These are phyloP conservation scores for Clinocottus analis DNA, from an alignment of 2,113 vertebrate genomes.

Conservation along the genomic window DNA sequence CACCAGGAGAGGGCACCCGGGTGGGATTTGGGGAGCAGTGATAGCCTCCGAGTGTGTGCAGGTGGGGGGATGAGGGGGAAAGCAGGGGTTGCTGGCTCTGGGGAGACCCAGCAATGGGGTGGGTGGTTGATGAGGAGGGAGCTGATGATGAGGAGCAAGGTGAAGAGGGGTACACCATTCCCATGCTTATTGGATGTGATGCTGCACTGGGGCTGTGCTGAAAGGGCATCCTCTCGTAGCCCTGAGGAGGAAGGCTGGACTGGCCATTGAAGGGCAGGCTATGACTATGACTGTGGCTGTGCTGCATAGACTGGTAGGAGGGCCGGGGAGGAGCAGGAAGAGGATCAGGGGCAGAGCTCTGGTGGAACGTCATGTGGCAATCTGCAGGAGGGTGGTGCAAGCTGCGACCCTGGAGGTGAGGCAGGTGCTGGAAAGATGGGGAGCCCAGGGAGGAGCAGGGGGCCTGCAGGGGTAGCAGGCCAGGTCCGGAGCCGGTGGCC, in stretches of 20 bases:
- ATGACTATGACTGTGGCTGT: constrained; percentile 73
- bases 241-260: constrained; percentile 89
- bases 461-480: constrained; percentile 84
- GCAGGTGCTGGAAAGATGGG: constrained; percentile 89
- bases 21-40: constrained; percentile 86
- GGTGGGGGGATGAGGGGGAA: constrained; percentile 84
- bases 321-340: constrained; percentile 85
- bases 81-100: constrained; percentile 84
- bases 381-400: constrained; percentile 88
- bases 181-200: constrained; percentile 88
- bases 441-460: constrained; percentile 88
- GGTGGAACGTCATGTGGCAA: constrained; percentile 91
- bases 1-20: constrained; percentile 84
- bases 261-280: constrained; percentile 89
- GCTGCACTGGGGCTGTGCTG: constrained; percentile 87
- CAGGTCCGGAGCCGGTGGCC: constrained; percentile 88
- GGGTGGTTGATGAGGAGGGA: constrained; percentile 80
- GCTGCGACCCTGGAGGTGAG: constrained; percentile 89
- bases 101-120: constrained; percentile 70
- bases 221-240: constrained; percentile 90
- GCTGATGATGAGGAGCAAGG: constrained; percentile 77
- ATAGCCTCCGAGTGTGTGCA: constrained; percentile 86
- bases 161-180: constrained; percentile 89
- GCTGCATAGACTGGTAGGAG: constrained; percentile 92
- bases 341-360: constrained; percentile 80